These are phyloP conservation scores for Autographa gamma DNA, from an alignment of 2,888 invertebrate genomes.

Conservation along the genomic window DNA sequence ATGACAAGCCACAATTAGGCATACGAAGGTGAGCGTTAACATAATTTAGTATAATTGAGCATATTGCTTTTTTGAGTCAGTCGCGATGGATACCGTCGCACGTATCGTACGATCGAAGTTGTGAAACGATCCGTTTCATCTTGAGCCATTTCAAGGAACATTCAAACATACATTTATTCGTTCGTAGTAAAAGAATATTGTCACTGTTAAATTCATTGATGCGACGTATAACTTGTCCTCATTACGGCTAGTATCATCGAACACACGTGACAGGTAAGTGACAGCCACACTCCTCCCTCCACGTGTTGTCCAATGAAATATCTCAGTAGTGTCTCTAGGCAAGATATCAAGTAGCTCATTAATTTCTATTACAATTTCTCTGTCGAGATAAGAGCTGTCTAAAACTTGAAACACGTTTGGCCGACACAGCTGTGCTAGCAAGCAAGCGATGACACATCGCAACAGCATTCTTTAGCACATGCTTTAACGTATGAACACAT, in stretches of 20 bases:
- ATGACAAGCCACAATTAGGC: constrained; percentile 65
- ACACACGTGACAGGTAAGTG: constrained; percentile 28
- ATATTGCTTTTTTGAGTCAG: constrained; percentile 54
- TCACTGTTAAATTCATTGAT: constrained; percentile 59
- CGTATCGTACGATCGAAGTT: constrained; percentile 1
- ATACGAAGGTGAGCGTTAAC: constrained; percentile 65
- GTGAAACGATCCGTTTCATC: constrained; percentile 34
- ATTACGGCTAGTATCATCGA: constrained; percentile 30
- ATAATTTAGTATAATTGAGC: constrained; percentile 73
- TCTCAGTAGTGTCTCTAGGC: constrained; percentile 39
- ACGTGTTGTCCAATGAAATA: constrained; percentile 33
- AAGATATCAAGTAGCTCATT: constrained; percentile 39
- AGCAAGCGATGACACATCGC: constrained; percentile 45
- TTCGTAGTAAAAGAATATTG: constrained; percentile 58
- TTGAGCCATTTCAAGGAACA: constrained; percentile 62
- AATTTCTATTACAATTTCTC: constrained; percentile 34
- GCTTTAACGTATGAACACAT: constrained; percentile 37
- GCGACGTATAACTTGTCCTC: constrained; percentile 34
- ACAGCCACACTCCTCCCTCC: constrained; percentile 29
- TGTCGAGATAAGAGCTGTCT: constrained; percentile 28
- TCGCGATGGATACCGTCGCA: constrained; percentile 21
- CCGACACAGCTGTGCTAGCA: constrained; percentile 35
- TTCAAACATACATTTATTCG: constrained; percentile 49
- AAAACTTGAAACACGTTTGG: constrained; percentile 26
- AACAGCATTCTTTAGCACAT: constrained; percentile 42